Evolutionary conservation across 2,797 vertebrate genomes (phyloP).

Genomic region (Podarcis siculus): DNA sequence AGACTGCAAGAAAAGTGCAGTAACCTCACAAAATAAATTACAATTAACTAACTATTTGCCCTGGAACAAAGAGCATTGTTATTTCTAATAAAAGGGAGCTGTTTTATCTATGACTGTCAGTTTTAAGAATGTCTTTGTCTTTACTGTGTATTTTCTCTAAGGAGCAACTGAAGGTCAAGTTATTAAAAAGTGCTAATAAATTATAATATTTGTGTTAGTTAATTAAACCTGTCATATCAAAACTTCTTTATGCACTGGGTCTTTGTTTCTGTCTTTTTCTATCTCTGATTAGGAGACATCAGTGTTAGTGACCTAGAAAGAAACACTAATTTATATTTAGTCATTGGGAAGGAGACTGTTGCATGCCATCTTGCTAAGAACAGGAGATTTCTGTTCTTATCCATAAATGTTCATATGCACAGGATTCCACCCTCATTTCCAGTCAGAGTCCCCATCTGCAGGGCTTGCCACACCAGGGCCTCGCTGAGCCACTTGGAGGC

Average conservation of each 20-base stretch:
- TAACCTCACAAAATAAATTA: constrained; percentile 34
- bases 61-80: constrained; percentile 22
- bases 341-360: constrained; percentile 1
- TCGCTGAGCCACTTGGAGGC: not conserved
- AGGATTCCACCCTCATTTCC: not conserved
- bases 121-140: constrained; percentile 67
- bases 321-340: not conserved
- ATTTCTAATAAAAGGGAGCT: constrained; percentile 28
- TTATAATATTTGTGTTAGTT: constrained; percentile 66
- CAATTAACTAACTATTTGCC: not conserved
- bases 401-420: not conserved
- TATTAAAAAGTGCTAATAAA: constrained; percentile 67
- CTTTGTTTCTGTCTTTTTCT: constrained; percentile 42
- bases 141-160: constrained; percentile 44
- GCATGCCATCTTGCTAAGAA: not conserved
- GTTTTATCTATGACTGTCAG: constrained; percentile 44
- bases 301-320: constrained; percentile 33
- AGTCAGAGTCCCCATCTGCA: not conserved
- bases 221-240: constrained; percentile 70
- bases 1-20: constrained; percentile 23
- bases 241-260: constrained; percentile 37
- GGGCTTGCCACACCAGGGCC: not conserved
- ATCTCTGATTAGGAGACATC: constrained; percentile 31
- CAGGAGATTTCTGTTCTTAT: not conserved
- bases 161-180: constrained; percentile 58